Percentiles rank a stretch among this genome's conserved stretches.
Conservation (phyloP, 2,888 invertebrate species). For the Enoplolaimus lenunculus region DNA sequence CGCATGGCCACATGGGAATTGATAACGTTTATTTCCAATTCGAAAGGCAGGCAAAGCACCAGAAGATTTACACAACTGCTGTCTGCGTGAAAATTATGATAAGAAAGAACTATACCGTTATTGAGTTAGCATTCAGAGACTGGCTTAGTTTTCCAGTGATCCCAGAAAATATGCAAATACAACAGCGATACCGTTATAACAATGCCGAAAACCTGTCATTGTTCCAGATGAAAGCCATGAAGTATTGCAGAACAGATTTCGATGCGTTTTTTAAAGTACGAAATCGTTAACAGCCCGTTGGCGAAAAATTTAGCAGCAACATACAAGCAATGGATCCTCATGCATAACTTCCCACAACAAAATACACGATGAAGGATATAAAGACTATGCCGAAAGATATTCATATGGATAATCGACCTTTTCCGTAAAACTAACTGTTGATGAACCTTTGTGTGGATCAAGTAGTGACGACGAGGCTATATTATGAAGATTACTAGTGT, state of each 20-base stretch:
- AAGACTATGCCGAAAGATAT: no score
- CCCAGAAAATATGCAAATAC: background rate
- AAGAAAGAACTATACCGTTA: background rate
- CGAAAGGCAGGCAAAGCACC: background rate
- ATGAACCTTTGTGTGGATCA: no score
- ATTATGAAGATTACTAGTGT: no score
- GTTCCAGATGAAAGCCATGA: constrained; percentile 2
- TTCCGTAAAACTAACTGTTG: no score
- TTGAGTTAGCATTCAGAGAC: background rate
- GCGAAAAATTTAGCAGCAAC: no score
- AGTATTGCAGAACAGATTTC: background rate
- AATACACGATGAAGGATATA: no score
- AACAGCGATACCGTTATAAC: background rate
- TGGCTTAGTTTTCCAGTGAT: background rate
- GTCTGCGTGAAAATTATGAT: background rate
- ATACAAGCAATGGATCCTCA: no score
- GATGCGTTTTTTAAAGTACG: background rate
- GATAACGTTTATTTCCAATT: background rate
- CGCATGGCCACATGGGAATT: background rate
- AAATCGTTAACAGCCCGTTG: background rate
- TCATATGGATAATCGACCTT: no score
- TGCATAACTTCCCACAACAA: no score
- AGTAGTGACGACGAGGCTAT: no score
- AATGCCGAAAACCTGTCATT: background rate
- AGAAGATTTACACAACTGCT: background rate